phyloP scores from a whole-genome alignment of 1,140 invertebrate genomes.

The Drosophila santomea region DNA sequence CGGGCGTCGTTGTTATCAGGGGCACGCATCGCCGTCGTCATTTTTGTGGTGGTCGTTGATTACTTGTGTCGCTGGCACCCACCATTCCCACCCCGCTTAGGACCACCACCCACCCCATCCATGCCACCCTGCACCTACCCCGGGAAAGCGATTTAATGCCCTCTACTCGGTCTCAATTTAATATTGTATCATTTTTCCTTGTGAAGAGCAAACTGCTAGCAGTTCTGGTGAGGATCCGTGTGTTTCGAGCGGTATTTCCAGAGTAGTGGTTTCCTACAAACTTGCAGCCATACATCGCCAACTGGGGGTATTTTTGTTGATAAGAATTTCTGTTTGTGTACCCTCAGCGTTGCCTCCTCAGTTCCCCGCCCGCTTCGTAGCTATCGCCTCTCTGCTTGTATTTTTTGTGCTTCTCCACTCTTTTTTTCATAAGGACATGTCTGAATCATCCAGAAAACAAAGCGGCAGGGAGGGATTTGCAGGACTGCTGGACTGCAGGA shows the following conservation, averaged over 20 bases:
- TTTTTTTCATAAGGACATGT: conserved; percentile 54
- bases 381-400: background rate
- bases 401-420: conserved; percentile 20
- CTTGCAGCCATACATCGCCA: no score
- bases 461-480: background rate
- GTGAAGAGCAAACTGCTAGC: no score
- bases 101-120: background rate
- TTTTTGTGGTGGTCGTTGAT: conserved; percentile 51
- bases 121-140: no score
- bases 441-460: conserved; percentile 57
- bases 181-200: no score
- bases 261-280: no score
- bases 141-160: no score
- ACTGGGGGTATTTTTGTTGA: no score
- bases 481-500: conserved; percentile 1
- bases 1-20: conserved; percentile 57
- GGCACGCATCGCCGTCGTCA: conserved; percentile 58
- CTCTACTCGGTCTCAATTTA: no score
- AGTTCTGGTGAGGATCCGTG: no score
- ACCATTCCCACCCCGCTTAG: background rate
- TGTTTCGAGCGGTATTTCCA: no score
- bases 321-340: background rate
- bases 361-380: background rate
- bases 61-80: conserved; percentile 36
- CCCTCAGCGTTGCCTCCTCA: background rate